These are phyloP conservation scores for Charaxes varanes DNA, from an alignment of 1,140 invertebrate genomes.

Conservation along the genomic window DNA sequence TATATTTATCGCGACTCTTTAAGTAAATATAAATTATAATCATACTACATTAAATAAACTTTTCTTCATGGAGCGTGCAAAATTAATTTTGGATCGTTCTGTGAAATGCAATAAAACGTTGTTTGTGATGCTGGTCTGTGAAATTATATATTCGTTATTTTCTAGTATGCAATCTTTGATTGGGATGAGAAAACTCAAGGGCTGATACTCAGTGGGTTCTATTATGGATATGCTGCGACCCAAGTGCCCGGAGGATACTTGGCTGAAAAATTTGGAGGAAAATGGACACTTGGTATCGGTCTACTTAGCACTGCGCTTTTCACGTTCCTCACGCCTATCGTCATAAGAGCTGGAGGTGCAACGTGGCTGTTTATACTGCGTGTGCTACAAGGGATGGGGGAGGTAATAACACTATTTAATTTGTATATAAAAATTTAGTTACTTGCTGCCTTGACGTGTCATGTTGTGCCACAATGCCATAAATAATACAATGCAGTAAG, in stretches of 20 bases:
- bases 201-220: conserved; percentile 76
- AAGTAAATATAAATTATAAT: too few species aligned
- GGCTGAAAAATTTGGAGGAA: conserved; percentile 77
- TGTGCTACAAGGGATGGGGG: conserved; percentile 81
- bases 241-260: conserved; percentile 78
- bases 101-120: too few species aligned
- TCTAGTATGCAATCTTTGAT: conserved; percentile 69
- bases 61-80: too few species aligned
- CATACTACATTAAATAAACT: too few species aligned
- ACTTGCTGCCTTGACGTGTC: too few species aligned
- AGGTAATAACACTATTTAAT: too few species aligned
- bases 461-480: background rate
- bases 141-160: conserved; percentile 21
- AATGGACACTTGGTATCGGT: conserved; percentile 77
- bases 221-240: conserved; percentile 77
- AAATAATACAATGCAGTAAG: background rate
- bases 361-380: conserved; percentile 77
- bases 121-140: background rate
- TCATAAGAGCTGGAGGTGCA: conserved; percentile 69
- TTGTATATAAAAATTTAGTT: too few species aligned
- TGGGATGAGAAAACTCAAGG: conserved; percentile 78
- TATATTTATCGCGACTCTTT: too few species aligned
- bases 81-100: too few species aligned
- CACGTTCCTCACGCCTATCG: conserved; percentile 73
- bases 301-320: conserved; percentile 77